Base-by-base conservation (phyloP, 2,113 vertebrate genomes). In the Butastur rufipennis region DNA sequence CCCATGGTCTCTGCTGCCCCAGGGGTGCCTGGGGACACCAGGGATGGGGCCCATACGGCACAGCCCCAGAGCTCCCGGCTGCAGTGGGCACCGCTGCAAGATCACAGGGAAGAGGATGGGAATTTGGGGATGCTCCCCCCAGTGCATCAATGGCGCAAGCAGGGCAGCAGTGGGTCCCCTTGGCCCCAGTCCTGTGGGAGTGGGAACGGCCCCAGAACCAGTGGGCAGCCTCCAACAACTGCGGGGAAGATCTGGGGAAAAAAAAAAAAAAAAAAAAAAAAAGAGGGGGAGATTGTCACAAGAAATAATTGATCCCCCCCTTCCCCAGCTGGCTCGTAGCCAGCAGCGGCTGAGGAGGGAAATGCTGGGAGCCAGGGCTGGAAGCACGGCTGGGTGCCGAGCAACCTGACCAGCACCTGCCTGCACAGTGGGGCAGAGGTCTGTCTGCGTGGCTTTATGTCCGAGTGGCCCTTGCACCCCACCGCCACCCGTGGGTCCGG, bases 401-500 rank as follows among this genome's bases (percentile, higher is more conserved):
- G 26, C 79, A 56, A 13, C 78, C 12, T 27, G 14, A 27, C 4
- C 5, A 3, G 9, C 74, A 27, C 32, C 50, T 42, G 48, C 61
- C 31, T 14, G 66, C 16, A 2, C 19, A 1, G 29, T 0, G 16
- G 43, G 25, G 18, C 32, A 16, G 15, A 22, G 21, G 9, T 43
- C 50, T 18, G 59, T 15, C 68, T 23, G n/a, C 0, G 1, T 3
- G 9, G 63, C 52, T 23, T 45, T 9, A 1, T 16, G 43, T 10
- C 21, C 2, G 2, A 31, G 55, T 1, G 10, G 23, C 10, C 12
- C 32, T 22, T 3, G 2, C 26, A 4, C 19, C 32, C 66, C 61
- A 1, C 27, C 47, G 4, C 13, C 10, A 1, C 34, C 59, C 11
- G 0, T 5, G 62, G 23, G 10, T 29, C 36, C 42, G 4, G 1